These are phyloP conservation scores for Pseudorasbora parva DNA, from an alignment of 2,113 vertebrate genomes.

Conservation along the genomic window DNA sequence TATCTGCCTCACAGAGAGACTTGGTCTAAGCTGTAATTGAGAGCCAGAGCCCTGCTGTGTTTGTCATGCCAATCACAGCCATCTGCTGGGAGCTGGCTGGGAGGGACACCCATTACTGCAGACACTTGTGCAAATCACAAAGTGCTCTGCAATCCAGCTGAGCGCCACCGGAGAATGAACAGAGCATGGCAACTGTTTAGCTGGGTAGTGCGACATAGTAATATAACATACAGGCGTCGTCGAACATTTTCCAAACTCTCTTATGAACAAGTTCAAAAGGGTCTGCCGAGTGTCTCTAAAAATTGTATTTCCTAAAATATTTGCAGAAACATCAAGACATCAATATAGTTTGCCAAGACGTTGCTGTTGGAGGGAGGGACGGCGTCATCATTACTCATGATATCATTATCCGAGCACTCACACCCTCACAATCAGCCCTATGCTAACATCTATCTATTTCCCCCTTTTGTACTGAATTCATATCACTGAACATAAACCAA, in stretches of 20 bases:
- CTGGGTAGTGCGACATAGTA: slow-evolving; percentile 14
- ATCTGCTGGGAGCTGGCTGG: slow-evolving; percentile 56
- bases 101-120: slow-evolving; percentile 60
- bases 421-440: slow-evolving; percentile 42
- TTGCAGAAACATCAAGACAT: background rate
- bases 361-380: slow-evolving; percentile 48
- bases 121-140: slow-evolving; percentile 61
- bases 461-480: no score
- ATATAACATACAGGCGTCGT: background rate
- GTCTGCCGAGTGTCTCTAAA: background rate
- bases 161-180: slow-evolving; percentile 18
- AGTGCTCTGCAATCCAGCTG: slow-evolving; percentile 57
- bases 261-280: background rate
- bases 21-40: slow-evolving; percentile 58
- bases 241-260: background rate
- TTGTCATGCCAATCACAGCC: slow-evolving; percentile 66
- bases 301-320: background rate
- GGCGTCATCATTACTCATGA: slow-evolving; percentile 63
- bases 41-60: slow-evolving; percentile 64
- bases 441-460: no score
- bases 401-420: slow-evolving; percentile 64
- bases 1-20: slow-evolving; percentile 47
- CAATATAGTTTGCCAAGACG: background rate
- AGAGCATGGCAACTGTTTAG: slow-evolving; percentile 18
- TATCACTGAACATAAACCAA: no score